These are phyloP conservation scores for Xylocopa sonorina DNA, from an alignment of 1,140 invertebrate genomes.

Conservation along the genomic window DNA sequence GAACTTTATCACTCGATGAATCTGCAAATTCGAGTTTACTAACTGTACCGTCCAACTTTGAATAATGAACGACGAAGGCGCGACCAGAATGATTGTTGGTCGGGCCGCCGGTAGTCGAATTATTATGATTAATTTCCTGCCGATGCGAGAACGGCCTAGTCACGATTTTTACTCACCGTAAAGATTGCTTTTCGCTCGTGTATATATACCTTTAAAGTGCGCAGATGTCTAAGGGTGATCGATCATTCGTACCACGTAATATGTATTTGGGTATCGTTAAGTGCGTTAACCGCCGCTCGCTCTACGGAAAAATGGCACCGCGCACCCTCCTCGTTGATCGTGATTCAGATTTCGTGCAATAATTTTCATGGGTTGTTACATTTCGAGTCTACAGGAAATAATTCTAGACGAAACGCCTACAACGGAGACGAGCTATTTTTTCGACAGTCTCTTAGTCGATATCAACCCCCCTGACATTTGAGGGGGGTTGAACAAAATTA, in stretches of 20 bases:
- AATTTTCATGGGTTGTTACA: constrained; percentile 44
- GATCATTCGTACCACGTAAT: constrained; percentile 65
- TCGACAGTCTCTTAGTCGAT: too few species aligned
- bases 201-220: constrained; percentile 64
- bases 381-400: not conserved
- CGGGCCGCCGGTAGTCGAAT: constrained; percentile 62
- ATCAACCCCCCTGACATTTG: too few species aligned
- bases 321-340: too few species aligned
- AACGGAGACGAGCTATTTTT: too few species aligned
- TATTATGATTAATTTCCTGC: constrained; percentile 81
- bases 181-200: constrained; percentile 61
- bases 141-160: constrained; percentile 77
- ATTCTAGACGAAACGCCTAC: not conserved
- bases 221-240: constrained; percentile 67
- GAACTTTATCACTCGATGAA: constrained; percentile 42
- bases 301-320: not conserved
- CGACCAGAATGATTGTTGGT: constrained; percentile 60
- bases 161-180: constrained; percentile 77
- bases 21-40: constrained; percentile 58
- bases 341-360: not conserved
- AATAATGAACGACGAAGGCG: constrained; percentile 65
- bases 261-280: constrained; percentile 57
- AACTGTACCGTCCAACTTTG: constrained; percentile 51
- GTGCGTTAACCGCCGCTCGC: constrained; percentile 1
- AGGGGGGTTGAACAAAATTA: too few species aligned